phyloP scores from a whole-genome alignment of 2,888 invertebrate species.

The Nephrocerus scutellatus region DNA sequence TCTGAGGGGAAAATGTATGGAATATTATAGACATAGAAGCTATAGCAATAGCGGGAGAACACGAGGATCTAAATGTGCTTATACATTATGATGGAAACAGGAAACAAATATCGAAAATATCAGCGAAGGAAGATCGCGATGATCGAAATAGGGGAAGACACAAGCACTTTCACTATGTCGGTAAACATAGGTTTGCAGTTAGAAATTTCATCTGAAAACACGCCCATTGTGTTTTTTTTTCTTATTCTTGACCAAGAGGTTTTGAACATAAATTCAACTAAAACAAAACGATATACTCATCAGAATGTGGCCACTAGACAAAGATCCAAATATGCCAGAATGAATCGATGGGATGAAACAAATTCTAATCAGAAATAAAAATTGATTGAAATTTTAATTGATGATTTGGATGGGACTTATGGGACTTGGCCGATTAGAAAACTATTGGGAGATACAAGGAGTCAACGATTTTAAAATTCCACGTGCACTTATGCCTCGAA shows the following conservation, averaged over 20 bases:
- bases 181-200: constrained; percentile 4
- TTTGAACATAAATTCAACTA: background rate
- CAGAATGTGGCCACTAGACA: no score
- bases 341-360: no score
- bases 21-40: constrained; percentile 2
- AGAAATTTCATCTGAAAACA: constrained; percentile 5
- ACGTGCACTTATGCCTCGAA: no score
- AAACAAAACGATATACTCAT: constrained; percentile 5
- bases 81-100: constrained; percentile 1
- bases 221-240: constrained; percentile 1
- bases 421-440: no score
- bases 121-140: no score
- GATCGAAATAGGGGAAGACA: constrained; percentile 3
- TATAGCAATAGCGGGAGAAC: constrained; percentile 3
- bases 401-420: no score
- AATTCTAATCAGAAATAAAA: no score
- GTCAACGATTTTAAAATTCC: no score
- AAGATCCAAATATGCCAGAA: no score
- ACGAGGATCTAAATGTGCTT: constrained; percentile 4
- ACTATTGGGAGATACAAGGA: no score
- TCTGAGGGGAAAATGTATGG: constrained; percentile 1
- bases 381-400: no score
- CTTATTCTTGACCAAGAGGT: constrained; percentile 4
- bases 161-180: constrained; percentile 4
- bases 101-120: constrained; percentile 1